Evolutionary conservation across 1,140 invertebrate genomes (phyloP), one percentile per base, ranked within the genome.

Genomic region (Aphis gossypii): DNA sequence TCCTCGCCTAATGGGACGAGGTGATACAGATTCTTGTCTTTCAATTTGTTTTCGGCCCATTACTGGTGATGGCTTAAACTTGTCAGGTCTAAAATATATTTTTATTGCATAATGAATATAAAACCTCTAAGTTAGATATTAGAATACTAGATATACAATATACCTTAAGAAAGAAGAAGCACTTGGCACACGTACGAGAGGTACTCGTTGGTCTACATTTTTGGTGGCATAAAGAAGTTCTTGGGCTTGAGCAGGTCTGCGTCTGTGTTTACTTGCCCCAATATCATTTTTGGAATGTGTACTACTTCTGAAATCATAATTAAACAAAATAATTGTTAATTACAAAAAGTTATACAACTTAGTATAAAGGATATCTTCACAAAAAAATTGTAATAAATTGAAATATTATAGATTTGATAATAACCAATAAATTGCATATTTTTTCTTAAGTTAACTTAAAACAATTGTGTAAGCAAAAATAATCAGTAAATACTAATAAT

Each of bases 181-280:
- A 95, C 97, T 97, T 38, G 97, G 97, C 44, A 97, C 96, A 94
- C 97, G 95, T 35, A 96, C 96, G n/a, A 97, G 95, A n/a, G 96
- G 96, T 48, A 91, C 48, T 88, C 89, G 20, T 38, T 87, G 94
- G 30, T 94, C 94, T 60, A 93, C 35, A 90, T 46, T 89, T 44
- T 76, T 94, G 2, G 94, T 88, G 41, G 88, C 94, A 90, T 94
- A 97, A 48, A 98, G 95, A 87, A 98, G 95, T 94, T 97, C 97
- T 94, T 97, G 96, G 0, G 97, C 96, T 92, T 96, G 96, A 38
- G 97, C 96, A 68, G 97, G 97, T 94, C 96, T 96, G 94, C 97
- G 95, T 82, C 97, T 95, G 44, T 97, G 96, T 96, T 97, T 97
- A 51, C 54, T 90, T 83, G 46, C 38, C 38, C 54, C 87, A 56